phyloP scores from a whole-genome alignment of 2,888 invertebrate species.

The Steinernema carpocapsae region DNA sequence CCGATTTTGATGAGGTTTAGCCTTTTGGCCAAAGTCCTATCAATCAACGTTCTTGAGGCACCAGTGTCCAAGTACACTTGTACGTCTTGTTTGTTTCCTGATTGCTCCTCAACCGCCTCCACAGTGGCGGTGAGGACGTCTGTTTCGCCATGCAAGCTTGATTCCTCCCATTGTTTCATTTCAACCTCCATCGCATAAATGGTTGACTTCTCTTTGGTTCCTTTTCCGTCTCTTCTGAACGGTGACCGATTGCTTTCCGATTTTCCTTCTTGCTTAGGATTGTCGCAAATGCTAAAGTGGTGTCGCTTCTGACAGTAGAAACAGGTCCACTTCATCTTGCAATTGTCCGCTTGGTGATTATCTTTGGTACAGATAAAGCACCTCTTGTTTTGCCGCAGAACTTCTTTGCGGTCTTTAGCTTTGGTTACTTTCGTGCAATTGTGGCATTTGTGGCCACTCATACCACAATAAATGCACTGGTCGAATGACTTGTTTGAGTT shows the following conservation, averaged over 20 bases:
- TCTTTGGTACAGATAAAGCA: not conserved
- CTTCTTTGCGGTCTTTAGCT: not conserved
- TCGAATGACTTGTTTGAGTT: not conserved
- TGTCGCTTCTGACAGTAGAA: not conserved
- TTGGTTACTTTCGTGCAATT: not conserved
- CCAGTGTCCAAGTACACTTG: not conserved
- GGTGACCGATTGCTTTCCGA: not conserved
- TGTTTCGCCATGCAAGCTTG: not conserved
- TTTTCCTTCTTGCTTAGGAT: too few relatives aligned
- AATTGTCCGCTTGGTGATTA: not conserved
- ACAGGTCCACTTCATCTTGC: not conserved
- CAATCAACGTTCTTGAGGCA: not conserved
- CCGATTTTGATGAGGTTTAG: not conserved
- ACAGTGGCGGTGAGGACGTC: not conserved
- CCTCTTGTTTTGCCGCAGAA: not conserved
- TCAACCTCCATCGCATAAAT: not conserved
- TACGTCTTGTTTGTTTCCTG: not conserved
- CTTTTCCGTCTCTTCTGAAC: not conserved
- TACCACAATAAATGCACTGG: not conserved
- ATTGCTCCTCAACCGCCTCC: not conserved
- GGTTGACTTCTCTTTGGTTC: not conserved
- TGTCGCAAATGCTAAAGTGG: not conserved
- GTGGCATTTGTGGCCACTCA: not conserved
- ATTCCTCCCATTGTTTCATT: not conserved
- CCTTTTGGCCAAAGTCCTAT: not conserved